Conservation (phyloP, 2,888 invertebrate species). For the Perizoma affinitatum region DNA sequence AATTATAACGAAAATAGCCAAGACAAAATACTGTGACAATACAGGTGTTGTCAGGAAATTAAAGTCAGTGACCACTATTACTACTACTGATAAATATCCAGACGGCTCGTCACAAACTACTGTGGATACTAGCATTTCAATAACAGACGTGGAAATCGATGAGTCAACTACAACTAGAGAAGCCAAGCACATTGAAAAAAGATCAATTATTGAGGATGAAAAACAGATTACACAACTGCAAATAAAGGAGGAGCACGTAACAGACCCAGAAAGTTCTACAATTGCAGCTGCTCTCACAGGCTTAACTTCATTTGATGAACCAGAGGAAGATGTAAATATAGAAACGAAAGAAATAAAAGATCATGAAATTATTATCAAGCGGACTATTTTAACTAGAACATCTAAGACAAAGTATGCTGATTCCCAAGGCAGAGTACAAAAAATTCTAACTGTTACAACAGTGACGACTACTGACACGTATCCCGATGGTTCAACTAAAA, state of each 20-base stretch:
- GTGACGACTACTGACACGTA: conserved; percentile 46
- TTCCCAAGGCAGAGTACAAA: conserved; percentile 38
- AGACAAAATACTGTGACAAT: conserved; percentile 48
- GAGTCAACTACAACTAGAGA: conserved; percentile 3
- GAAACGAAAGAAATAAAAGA: conserved; percentile 39
- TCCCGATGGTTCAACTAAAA: conserved; percentile 46
- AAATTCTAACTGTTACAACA: conserved; percentile 43
- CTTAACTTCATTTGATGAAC: conserved; percentile 27
- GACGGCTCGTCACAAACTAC: conserved; percentile 49
- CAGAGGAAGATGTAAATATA: conserved; percentile 33
- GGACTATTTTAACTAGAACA: conserved; percentile 32
- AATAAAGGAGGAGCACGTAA: background rate
- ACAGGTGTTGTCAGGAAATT: conserved; percentile 44
- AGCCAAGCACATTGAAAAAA: conserved; percentile 1
- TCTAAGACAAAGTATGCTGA: conserved; percentile 42
- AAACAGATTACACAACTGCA: background rate
- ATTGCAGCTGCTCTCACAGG: conserved; percentile 22
- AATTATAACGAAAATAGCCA: conserved; percentile 43
- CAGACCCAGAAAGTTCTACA: conserved; percentile 20
- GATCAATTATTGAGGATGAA: background rate
- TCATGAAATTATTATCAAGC: conserved; percentile 24
- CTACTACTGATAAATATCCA: conserved; percentile 53
- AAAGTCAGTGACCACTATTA: conserved; percentile 47
- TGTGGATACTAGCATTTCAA: conserved; percentile 41
- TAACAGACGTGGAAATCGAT: conserved; percentile 30